Percentiles rank a stretch among this genome's conserved stretches.
phyloP scores from a whole-genome alignment of 1,140 invertebrate genomes.

The Antheraea pernyi region DNA sequence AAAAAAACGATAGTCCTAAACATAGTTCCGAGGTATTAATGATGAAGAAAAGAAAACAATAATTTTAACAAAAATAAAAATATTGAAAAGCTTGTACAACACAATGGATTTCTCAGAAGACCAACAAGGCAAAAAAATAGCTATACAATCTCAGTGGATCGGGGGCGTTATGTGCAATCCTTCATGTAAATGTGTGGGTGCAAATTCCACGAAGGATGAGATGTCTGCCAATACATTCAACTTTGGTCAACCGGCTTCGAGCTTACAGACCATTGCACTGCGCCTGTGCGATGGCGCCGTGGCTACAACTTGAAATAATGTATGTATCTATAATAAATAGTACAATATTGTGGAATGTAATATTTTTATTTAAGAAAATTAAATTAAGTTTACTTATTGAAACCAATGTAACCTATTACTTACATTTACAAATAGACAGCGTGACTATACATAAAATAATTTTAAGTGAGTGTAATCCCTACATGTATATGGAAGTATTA shows the following conservation, averaged over 20 bases:
- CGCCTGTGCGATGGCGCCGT: conserved; percentile 19
- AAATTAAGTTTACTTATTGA: no score
- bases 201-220: conserved; percentile 72
- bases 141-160: background rate
- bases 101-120: background rate
- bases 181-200: conserved; percentile 54
- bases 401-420: no score
- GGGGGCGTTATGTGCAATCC: conserved; percentile 23
- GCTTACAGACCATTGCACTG: conserved; percentile 22
- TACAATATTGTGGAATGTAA: no score
- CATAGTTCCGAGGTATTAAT: no score
- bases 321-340: no score
- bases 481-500: no score
- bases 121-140: background rate
- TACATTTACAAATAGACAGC: no score
- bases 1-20: no score
- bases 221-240: conserved; percentile 58
- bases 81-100: background rate
- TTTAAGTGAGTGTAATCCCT: no score
- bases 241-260: conserved; percentile 43
- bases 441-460: no score
- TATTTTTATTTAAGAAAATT: no score
- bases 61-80: background rate
- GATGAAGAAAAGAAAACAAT: no score
- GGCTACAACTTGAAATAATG: background rate